Conservation (phyloP, 2,888 invertebrate species). For the Luperina nickerlii region DNA sequence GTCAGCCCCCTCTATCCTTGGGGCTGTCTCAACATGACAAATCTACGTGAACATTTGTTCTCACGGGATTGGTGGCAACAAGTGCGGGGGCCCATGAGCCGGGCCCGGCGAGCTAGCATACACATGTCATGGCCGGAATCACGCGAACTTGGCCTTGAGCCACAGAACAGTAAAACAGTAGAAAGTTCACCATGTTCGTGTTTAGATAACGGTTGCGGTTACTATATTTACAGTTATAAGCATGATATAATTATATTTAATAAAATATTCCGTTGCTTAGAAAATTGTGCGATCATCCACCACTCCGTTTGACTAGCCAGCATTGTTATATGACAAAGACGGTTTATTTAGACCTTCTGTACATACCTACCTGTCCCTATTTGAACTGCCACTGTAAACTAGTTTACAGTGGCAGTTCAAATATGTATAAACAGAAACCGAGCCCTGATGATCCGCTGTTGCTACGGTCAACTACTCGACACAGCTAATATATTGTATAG, state of each 20-base stretch:
- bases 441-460: neutral
- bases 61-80: slow-evolving; percentile 32
- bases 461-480: neutral
- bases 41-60: slow-evolving; percentile 19
- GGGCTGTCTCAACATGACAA: slow-evolving; percentile 4
- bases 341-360: slow-evolving; percentile 22
- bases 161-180: neutral
- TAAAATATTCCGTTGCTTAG: neutral
- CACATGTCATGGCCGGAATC: neutral
- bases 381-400: slow-evolving; percentile 10
- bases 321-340: neutral
- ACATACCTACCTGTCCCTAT: neutral
- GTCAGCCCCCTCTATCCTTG: neutral
- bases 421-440: slow-evolving; percentile 16
- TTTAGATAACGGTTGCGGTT: neutral
- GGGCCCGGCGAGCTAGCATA: slow-evolving; percentile 13
- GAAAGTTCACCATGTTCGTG: neutral
- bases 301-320: neutral
- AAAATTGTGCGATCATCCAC: neutral
- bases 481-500: neutral
- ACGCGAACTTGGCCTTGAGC: slow-evolving; percentile 29
- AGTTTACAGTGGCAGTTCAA: no score
- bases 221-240: no score
- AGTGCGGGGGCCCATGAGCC: neutral
- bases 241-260: neutral